Base-by-base conservation (phyloP, 2,113 vertebrate species). In the Nothoprocta perdicaria region DNA sequence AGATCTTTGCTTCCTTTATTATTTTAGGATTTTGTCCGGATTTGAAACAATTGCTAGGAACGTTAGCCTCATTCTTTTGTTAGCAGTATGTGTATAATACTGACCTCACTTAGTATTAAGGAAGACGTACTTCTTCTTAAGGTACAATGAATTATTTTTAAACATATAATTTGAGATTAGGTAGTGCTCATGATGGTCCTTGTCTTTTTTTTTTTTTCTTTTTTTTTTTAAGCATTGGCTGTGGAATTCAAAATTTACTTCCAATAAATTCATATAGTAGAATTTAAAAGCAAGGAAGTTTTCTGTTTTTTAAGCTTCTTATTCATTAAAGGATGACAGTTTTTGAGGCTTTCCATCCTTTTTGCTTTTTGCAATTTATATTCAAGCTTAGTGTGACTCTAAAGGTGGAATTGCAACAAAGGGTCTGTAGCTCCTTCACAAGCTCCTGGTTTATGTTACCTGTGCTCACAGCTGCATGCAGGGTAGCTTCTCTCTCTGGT, bases 1-100 rank as follows among this genome's bases (percentile, higher is more conserved):
- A 93, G 95, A 96, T 96, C 87, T 97, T 95, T 92, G 62, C 93
- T 96, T 92, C 92, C 86, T 96, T 96, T 97, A 93, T 96, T 96
- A 89, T 95, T 90, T 84, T 89, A 96, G 92, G 92, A 93, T 73
- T 91, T 96, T 93, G 81, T 95, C 91, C 86, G 95, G 77, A 91
- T 95, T 96, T 93, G 79, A 96, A 96, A 88, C 92, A 96, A 95
- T 89, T 88, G 76, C 73, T 96, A 89, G 83, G 80, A 84, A 46
- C 68, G 58, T 90, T 92, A 96, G 55, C 73, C 88, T 82, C 73
- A 83, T 75, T 94, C 92, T 95, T 95, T 94, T 18, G 77, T 95
- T 95, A 81, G 81, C 66, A 84, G 63, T 3, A 6, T 67, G 26
- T 87, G 93, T 62, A 22, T 73, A 93, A 89, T 90, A 68, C 43